Evolutionary conservation across 64 coral and sea anemone species (phyloP).

Genomic region (Montipora efflorescens): DNA sequence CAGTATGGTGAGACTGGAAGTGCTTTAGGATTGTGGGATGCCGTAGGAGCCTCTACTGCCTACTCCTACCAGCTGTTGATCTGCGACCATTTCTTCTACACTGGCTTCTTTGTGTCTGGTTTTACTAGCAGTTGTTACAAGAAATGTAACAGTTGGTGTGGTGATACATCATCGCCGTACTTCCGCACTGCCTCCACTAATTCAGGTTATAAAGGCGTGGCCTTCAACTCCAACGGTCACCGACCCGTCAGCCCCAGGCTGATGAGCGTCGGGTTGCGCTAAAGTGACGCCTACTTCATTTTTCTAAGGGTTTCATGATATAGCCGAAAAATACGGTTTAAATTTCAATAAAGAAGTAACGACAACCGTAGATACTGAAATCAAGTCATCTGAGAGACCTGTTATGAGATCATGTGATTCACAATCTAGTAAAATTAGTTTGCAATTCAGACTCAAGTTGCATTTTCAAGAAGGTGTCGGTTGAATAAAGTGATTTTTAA

Average conservation of each 20-base stretch:
- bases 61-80: slow-evolving; percentile 20
- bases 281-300: not conserved
- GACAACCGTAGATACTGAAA: not conserved
- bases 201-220: not conserved
- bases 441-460: too few species aligned
- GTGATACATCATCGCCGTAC: not conserved
- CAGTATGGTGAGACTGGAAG: not conserved
- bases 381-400: not conserved
- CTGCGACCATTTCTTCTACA: not conserved
- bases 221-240: slow-evolving; percentile 55
- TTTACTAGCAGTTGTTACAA: slow-evolving; percentile 13
- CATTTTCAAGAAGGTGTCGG: too few species aligned
- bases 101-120: slow-evolving; percentile 23
- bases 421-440: too few species aligned
- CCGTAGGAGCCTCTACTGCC: not conserved
- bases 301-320: too few species aligned
- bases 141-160: not conserved
- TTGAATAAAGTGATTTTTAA: too few species aligned
- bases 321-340: not conserved
- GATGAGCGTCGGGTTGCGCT: slow-evolving; percentile 62
- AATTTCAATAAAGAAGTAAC: too few species aligned
- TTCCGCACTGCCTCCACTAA: slow-evolving; percentile 26
- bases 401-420: too few species aligned
- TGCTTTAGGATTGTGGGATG: slow-evolving; percentile 23
- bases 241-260: not conserved